phyloP scores from a whole-genome alignment of 2,888 invertebrate genomes.

The Torymus auratus region DNA sequence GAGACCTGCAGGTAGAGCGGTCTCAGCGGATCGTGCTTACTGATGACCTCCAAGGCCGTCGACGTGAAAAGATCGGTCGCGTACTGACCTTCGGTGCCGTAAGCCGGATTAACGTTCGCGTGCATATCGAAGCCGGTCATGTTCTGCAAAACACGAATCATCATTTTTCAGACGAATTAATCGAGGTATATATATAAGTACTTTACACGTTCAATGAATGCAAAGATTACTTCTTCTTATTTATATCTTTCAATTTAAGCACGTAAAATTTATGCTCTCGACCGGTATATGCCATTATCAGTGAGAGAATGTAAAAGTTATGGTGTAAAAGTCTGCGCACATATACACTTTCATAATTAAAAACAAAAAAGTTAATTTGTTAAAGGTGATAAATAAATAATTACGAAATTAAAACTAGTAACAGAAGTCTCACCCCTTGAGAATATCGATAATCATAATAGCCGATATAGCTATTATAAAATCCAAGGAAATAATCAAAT shows the following conservation, averaged over 20 bases:
- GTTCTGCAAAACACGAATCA: conserved; percentile 66
- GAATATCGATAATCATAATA: conserved; percentile 84
- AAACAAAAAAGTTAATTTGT: no score
- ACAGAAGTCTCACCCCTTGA: conserved; percentile 71
- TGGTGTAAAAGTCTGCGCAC: no score
- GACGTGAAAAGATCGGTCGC: conserved; percentile 85
- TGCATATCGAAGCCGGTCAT: conserved; percentile 78
- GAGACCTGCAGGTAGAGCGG: conserved; percentile 90
- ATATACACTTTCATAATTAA: no score
- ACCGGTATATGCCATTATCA: no score
- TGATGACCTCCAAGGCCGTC: conserved; percentile 82
- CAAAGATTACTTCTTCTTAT: no score
- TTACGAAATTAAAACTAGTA: not conserved
- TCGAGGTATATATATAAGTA: no score
- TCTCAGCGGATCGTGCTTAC: conserved; percentile 78
- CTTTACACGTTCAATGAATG: no score
- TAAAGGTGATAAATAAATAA: not conserved
- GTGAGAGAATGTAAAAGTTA: no score
- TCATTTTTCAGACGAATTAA: conserved; percentile 1
- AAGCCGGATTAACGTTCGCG: conserved; percentile 76
- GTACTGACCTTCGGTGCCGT: conserved; percentile 79
- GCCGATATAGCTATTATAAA: conserved; percentile 89
- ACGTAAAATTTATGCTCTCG: no score
- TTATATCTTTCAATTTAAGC: no score
- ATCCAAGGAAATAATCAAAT: conserved; percentile 90